These are phyloP conservation scores for Tribolium castaneum DNA, from an alignment of 1,140 invertebrate genomes.

Conservation along the genomic window DNA sequence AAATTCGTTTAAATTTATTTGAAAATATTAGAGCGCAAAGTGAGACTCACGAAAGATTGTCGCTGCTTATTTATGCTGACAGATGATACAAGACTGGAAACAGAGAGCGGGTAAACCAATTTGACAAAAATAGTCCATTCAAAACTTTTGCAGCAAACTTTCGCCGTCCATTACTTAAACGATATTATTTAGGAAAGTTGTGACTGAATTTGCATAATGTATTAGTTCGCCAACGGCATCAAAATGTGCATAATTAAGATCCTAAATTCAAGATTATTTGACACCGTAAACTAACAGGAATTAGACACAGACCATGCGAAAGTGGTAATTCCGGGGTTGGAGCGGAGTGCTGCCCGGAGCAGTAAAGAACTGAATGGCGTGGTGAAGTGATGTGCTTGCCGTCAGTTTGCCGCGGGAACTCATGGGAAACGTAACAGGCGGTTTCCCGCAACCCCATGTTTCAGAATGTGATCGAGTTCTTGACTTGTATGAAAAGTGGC, in stretches of 20 bases:
- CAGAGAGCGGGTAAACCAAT: background rate
- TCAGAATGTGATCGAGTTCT: slow-evolving; percentile 57
- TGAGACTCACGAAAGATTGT: no score
- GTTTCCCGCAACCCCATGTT: slow-evolving; percentile 48
- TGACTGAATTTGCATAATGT: background rate
- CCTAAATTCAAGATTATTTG: background rate
- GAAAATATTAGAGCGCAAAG: no score
- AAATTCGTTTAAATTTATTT: no score
- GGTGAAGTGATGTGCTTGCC: slow-evolving; percentile 12
- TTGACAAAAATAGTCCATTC: background rate
- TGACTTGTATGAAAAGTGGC: slow-evolving; percentile 52
- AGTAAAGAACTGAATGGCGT: slow-evolving; percentile 33
- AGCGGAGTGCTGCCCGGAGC: slow-evolving; percentile 1
- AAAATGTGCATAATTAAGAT: background rate
- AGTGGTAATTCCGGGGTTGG: background rate
- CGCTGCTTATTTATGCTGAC: no score
- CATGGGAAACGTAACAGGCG: slow-evolving; percentile 41
- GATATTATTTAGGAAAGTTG: background rate
- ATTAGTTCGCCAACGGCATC: background rate
- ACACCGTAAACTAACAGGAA: background rate
- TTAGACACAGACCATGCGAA: background rate
- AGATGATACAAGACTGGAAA: background rate
- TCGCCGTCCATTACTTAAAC: background rate
- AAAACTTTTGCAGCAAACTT: background rate
- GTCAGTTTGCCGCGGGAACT: slow-evolving; percentile 38